Percentiles rank a stretch among this genome's conserved stretches.
Conservation (phyloP, 2,113 vertebrate species). For the Saguinus imperator region DNA sequence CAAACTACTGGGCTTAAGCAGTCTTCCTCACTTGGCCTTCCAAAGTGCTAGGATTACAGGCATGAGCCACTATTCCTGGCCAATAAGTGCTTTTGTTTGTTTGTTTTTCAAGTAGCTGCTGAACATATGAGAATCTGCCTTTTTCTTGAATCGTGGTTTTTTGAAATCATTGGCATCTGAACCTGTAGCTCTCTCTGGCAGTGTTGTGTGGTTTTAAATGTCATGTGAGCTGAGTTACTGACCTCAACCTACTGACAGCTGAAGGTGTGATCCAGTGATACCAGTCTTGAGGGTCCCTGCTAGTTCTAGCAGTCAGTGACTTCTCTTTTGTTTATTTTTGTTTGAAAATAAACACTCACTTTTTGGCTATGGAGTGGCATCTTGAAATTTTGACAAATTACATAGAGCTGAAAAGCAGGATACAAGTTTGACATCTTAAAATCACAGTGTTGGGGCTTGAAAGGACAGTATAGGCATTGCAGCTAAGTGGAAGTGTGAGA, state of each 20-base stretch:
- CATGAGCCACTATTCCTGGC: no score
- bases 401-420: no score
- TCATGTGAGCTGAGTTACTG: not conserved
- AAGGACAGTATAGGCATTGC: not conserved
- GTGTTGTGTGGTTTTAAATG: not conserved
- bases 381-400: no score
- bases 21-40: no score
- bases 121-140: not conserved
- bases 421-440: not conserved
- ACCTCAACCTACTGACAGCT: not conserved
- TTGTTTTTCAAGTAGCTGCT: not conserved
- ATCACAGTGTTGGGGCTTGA: not conserved
- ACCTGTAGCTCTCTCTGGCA: not conserved
- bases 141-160: not conserved
- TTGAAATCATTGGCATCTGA: not conserved
- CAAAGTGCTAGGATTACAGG: no score
- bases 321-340: not conserved
- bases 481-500: not conserved
- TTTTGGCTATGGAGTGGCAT: not conserved
- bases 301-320: not conserved
- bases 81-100: no score
- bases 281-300: not conserved
- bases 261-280: not conserved
- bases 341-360: not conserved
- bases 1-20: no score